Conservation (phyloP, 1,140 invertebrate genomes). For the Neodiprion fabricii region DNA sequence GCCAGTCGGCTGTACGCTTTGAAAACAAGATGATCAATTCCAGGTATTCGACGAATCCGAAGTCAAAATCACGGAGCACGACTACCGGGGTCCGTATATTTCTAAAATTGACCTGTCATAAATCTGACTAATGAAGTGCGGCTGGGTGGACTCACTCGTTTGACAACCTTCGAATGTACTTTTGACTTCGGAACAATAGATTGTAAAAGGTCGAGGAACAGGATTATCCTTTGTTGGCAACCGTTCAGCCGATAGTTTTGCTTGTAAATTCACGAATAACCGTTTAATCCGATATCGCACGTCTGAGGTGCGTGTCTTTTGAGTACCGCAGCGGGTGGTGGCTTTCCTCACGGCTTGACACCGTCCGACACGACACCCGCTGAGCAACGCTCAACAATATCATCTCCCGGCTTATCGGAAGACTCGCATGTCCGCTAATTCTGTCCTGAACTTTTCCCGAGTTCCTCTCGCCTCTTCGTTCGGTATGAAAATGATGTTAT, state of each 20-base stretch:
- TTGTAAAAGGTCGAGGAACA: too few relatives aligned
- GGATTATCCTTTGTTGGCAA: not conserved
- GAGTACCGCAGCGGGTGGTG: slow-evolving; percentile 36
- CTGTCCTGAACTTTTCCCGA: not conserved
- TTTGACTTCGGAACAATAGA: too few relatives aligned
- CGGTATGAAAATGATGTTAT: slow-evolving; percentile 11
- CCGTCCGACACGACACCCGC: slow-evolving; percentile 33
- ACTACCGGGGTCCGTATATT: too few relatives aligned
- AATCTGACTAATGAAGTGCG: too few relatives aligned
- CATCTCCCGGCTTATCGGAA: slow-evolving; percentile 13
- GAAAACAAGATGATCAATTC: too few relatives aligned
- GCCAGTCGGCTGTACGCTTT: too few relatives aligned
- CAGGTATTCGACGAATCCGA: too few relatives aligned
- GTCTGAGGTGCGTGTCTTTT: slow-evolving; percentile 26
- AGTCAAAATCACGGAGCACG: too few relatives aligned
- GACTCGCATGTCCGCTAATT: slow-evolving; percentile 11
- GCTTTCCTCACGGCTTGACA: slow-evolving; percentile 29
- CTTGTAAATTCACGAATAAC: slow-evolving; percentile 23
- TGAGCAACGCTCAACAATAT: slow-evolving; percentile 32
- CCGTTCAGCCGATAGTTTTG: slow-evolving; percentile 9
- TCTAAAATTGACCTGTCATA: too few relatives aligned
- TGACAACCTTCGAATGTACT: too few relatives aligned
- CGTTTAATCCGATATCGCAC: slow-evolving; percentile 40
- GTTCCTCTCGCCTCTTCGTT: not conserved
- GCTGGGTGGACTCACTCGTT: too few relatives aligned